A percentile compares a stretch with the other conserved stretches of the same genome.
Conservation (phyloP, 2,113 vertebrate species). For the Perca schrenkii region DNA sequence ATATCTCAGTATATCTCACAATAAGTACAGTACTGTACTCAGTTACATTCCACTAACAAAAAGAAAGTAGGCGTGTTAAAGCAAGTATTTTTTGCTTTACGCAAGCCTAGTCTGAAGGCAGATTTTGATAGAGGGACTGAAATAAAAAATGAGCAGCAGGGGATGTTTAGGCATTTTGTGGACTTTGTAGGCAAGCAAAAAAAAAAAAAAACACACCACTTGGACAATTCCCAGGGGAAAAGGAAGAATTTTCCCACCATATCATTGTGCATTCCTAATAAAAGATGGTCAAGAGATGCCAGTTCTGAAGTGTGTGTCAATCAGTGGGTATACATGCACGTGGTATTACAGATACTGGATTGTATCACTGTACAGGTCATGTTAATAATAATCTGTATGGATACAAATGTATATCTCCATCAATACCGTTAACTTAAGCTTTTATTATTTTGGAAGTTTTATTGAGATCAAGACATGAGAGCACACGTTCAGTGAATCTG, state of each 20-base stretch:
- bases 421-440: neutral
- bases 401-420: neutral
- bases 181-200: slow-evolving; percentile 42
- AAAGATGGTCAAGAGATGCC: slow-evolving; percentile 34
- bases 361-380: neutral
- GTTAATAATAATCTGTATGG: neutral
- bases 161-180: slow-evolving; percentile 16
- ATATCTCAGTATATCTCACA: no score
- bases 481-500: neutral
- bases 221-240: slow-evolving; percentile 49
- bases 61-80: neutral
- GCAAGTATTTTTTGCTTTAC: neutral
- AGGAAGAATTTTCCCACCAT: slow-evolving; percentile 74
- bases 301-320: slow-evolving; percentile 27
- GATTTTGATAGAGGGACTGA: neutral
- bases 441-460: slow-evolving; percentile 1
- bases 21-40: neutral
- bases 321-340: neutral
- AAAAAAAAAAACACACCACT: slow-evolving; percentile 32
- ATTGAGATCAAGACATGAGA: neutral
- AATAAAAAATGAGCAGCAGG: neutral
- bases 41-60: neutral
- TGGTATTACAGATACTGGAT: neutral
- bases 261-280: slow-evolving; percentile 44
- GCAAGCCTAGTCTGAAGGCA: neutral